Evolutionary conservation across 2,797 vertebrate genomes (phyloP), one percentile per base, ranked within the genome.

Genomic region (Eurystomus glaucurus): DNA sequence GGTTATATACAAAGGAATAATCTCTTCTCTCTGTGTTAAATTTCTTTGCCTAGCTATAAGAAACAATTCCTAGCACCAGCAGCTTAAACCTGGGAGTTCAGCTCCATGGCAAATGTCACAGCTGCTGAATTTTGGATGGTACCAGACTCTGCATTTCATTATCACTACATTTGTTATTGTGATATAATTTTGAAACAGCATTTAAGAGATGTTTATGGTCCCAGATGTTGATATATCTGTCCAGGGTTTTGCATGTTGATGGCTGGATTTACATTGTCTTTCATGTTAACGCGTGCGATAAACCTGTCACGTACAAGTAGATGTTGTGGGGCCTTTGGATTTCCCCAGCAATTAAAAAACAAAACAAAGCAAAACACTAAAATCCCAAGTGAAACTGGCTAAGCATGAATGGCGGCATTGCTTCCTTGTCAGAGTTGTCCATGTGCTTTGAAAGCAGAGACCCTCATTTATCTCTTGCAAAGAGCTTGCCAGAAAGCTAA

Each of bases 171-270:
- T 94, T 81, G 66, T 88, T 96, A 60, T 51, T 88, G 61, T 88
- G 79, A 76, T 76, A 72, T 19, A 46, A n/a, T 82, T 95, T 54
- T 55, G 85, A 91, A 91, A 23, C 11, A 75, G 54, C 79, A 20
- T 81, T 81, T 86, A 69, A 37, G 62, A 77, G 33, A 65, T 15
- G 23, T 3, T 19, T 84, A 48, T 87, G 20, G 39, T 79, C 60
- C 45, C 93, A 94, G 88, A 81, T 92, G 71, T 90, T 87, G 75
- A 85, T 41, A 75, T 69, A 77, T 85, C 65, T 91, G 85, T 61
- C 54, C 69, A 94, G n/a, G 37, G 29, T 51, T 91, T 90, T 95
- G 45, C 69, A 65, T 33, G 31, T 60, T 61, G 52, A 83, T 75
- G 60, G 62, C 54, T 83, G 54, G 50, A 41, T 78, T 90, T 86